Percentiles rank a stretch among this genome's conserved stretches.
Evolutionary conservation across 1,140 invertebrate species (phyloP).

Genomic region (Aricia agestis): DNA sequence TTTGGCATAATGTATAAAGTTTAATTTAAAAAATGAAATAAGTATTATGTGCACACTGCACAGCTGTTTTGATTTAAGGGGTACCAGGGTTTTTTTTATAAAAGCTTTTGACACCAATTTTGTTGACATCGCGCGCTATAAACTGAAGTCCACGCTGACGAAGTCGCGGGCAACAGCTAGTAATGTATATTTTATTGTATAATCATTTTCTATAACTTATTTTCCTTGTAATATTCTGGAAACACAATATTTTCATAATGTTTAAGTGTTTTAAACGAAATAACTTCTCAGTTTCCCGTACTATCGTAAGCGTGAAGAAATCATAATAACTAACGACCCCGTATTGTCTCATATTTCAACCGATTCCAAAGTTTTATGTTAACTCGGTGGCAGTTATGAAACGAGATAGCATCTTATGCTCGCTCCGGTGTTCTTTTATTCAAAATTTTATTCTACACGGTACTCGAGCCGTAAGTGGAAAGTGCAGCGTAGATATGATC

Average conservation of each 20-base stretch:
- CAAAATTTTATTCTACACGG: neutral
- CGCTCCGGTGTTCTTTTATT: neutral
- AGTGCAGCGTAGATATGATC: constrained; percentile 17
- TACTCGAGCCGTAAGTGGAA: constrained; percentile 15
- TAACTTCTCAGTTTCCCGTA: neutral
- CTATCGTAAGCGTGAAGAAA: neutral
- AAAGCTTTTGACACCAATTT: too few relatives aligned
- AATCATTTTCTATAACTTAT: neutral
- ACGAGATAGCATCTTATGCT: neutral
- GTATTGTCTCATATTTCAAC: neutral
- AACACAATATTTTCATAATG: too few relatives aligned
- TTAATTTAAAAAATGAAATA: too few relatives aligned
- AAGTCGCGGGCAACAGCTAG: too few relatives aligned
- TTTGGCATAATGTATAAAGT: too few relatives aligned
- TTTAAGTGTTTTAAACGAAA: neutral
- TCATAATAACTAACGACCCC: neutral
- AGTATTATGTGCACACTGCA: too few relatives aligned
- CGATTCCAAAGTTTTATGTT: neutral
- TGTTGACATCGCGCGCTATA: too few relatives aligned
- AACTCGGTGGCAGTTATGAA: neutral
- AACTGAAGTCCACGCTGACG: too few relatives aligned
- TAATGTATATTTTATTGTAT: too few relatives aligned
- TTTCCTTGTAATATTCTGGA: too few relatives aligned
- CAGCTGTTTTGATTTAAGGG: too few relatives aligned
- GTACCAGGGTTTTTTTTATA: too few relatives aligned